Evolutionary conservation across 1,140 invertebrate species (phyloP).

Genomic region (Scaptomyza montana): DNA sequence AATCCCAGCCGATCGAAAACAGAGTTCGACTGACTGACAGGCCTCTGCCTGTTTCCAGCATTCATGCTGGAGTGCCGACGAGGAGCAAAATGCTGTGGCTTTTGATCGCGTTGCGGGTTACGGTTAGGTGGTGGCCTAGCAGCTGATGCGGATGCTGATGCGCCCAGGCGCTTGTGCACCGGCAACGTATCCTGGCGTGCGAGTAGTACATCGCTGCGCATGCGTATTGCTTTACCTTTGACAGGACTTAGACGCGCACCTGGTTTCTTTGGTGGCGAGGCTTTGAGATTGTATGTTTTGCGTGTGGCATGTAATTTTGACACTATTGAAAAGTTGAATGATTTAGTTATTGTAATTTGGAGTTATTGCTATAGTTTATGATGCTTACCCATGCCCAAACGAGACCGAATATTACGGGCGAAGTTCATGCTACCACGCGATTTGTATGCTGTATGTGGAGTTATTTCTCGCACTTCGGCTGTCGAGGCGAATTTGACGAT

Average conservation of each 20-base stretch:
- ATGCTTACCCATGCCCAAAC: slow-evolving; percentile 69
- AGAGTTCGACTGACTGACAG: slow-evolving; percentile 41
- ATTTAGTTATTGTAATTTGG: not conserved
- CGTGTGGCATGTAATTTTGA: slow-evolving; percentile 71
- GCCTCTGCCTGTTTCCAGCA: slow-evolving; percentile 43
- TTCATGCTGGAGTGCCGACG: slow-evolving; percentile 55
- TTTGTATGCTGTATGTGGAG: slow-evolving; percentile 50
- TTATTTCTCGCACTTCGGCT: slow-evolving; percentile 82
- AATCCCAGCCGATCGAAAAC: slow-evolving; percentile 81
- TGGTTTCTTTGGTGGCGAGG: slow-evolving; percentile 54
- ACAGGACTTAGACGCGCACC: slow-evolving; percentile 57
- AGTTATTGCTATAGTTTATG: not conserved
- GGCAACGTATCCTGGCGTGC: slow-evolving; percentile 62
- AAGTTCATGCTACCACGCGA: slow-evolving; percentile 52
- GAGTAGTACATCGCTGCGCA: slow-evolving; percentile 78
- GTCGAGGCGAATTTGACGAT: slow-evolving; percentile 80
- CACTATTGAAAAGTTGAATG: slow-evolving; percentile 31
- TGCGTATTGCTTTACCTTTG: slow-evolving; percentile 67
- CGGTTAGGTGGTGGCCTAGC: not conserved
- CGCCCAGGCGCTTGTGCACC: slow-evolving; percentile 69
- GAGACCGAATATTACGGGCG: slow-evolving; percentile 67
- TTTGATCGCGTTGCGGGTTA: slow-evolving; percentile 33
- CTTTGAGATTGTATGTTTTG: slow-evolving; percentile 76
- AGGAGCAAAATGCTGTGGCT: slow-evolving; percentile 33
- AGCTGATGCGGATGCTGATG: not conserved